Evolutionary conservation across 2,888 invertebrate genomes (phyloP), one percentile per base, ranked within the genome.

Genomic region (Cantharis rustica): DNA sequence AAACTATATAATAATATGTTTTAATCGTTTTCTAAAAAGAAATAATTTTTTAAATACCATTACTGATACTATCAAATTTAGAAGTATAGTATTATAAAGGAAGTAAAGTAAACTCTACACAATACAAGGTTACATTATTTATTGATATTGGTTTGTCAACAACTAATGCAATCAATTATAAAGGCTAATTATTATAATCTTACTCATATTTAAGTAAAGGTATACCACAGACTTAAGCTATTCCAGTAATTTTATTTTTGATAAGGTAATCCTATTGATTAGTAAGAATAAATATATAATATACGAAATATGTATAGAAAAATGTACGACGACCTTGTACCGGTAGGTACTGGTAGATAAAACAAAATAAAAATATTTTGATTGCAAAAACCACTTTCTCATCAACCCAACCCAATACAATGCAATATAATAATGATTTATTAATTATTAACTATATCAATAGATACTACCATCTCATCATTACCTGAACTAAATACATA

Each of bases 401-500:
- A 47, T n/a, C 47, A n/a, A 47, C n/a, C 47, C 47, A 47, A 47
- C 47, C 47, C n/a, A 47, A n/a, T n/a, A 31, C 13, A 31, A 4
- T 23, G 23, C 23, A 23, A 31, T 13, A 31, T 31, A n/a, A 47
- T 47, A 47, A 47, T 47, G 9, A n/a, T 47, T 47, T 47, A 47
- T 47, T 47, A 47, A 7, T 47, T 47, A n/a, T 47, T 47, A n/a
- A 47, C 47, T 47, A 47, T 47, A 13, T 47, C 7, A n/a, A 47
- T 23, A 23, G 9, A 23, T n/a, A 47, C n/a, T 13, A 47, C 7
- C n/a, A 47, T 47, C n/a, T 47, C n/a, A 47, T 47, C n/a, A n/a
- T 47, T 69, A 75, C 72, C 75, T 75, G 75, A 11, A 75, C 72
- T 72, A 75, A 72, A 72, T 75, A 75, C 75, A 75, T 75, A 47